Percentiles rank a stretch among this genome's conserved stretches.
These are phyloP conservation scores for Nesidiocoris tenuis DNA, from an alignment of 2,888 invertebrate genomes.

Conservation along the genomic window DNA sequence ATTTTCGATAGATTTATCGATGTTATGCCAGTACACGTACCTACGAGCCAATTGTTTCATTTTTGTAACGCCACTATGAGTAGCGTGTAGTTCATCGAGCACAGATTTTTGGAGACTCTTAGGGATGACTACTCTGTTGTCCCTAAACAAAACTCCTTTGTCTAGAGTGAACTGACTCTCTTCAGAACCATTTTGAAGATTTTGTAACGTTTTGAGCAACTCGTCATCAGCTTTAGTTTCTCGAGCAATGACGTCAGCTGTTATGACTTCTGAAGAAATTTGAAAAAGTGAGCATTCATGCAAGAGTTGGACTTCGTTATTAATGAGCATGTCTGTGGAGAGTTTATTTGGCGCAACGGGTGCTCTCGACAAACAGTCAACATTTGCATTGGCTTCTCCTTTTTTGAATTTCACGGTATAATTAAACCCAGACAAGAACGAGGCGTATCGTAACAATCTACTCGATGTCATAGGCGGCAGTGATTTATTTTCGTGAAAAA, in stretches of 20 bases:
- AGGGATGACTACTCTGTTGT: not conserved
- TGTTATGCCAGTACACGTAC: not conserved
- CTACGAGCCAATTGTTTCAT: not conserved
- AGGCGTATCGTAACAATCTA: conserved; percentile 1
- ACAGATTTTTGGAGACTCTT: not conserved
- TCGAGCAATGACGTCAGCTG: not conserved
- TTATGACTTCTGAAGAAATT: not conserved
- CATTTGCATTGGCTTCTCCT: not conserved
- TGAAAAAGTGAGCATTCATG: no score
- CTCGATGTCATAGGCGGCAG: conserved; percentile 16
- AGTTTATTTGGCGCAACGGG: not conserved
- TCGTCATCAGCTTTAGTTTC: not conserved
- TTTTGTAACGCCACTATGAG: not conserved
- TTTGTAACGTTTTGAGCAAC: not conserved
- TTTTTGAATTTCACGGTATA: not conserved
- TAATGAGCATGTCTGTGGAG: not conserved
- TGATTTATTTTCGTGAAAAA: conserved; percentile 18
- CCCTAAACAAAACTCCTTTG: not conserved
- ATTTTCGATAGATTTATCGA: not conserved
- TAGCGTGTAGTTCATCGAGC: not conserved
- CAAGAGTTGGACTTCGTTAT: no score
- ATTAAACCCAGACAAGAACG: conserved; percentile 1
- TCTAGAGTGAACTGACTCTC: not conserved
- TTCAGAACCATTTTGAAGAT: not conserved
- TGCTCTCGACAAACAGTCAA: not conserved